phyloP scores from a whole-genome alignment of 1,140 invertebrate species.

The Choristoneura fumiferana region DNA sequence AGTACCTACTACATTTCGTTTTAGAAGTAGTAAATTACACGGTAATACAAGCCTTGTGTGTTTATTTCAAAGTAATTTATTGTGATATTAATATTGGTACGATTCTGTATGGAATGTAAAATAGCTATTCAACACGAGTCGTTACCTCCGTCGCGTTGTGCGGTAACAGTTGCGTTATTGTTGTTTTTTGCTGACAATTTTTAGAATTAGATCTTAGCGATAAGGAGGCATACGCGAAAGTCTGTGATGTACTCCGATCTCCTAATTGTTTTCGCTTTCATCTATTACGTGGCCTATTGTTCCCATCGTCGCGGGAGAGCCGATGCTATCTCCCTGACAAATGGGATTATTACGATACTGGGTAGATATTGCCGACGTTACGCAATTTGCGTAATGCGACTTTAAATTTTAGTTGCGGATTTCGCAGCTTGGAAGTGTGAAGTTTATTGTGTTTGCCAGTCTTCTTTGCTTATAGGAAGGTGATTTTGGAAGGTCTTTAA shows the following conservation, averaged over 20 bases:
- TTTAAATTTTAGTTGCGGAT: slow-evolving; percentile 25
- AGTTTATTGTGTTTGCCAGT: no score
- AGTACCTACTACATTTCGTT: no score
- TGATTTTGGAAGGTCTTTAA: no score
- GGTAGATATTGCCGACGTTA: slow-evolving; percentile 46
- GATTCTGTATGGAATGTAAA: no score
- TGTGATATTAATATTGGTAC: no score
- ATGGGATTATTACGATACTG: slow-evolving; percentile 50
- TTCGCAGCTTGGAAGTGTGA: background rate
- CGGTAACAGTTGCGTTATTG: slow-evolving; percentile 6
- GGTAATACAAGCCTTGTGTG: no score
- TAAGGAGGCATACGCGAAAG: slow-evolving; percentile 39
- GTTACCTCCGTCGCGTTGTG: background rate
- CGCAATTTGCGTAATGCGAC: slow-evolving; percentile 49
- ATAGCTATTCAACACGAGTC: no score
- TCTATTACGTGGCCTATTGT: slow-evolving; percentile 50
- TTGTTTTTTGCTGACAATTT: slow-evolving; percentile 10
- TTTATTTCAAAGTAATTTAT: no score
- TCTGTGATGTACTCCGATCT: slow-evolving; percentile 41
- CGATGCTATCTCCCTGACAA: slow-evolving; percentile 57
- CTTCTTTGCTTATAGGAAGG: no score
- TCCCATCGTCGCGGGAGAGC: slow-evolving; percentile 34
- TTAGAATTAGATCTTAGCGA: slow-evolving; percentile 4
- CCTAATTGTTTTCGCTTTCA: slow-evolving; percentile 66
- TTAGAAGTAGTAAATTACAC: no score